These are phyloP conservation scores for Rhabdophis nuchalis DNA, from an alignment of 2,797 vertebrate genomes.

Conservation along the genomic window DNA sequence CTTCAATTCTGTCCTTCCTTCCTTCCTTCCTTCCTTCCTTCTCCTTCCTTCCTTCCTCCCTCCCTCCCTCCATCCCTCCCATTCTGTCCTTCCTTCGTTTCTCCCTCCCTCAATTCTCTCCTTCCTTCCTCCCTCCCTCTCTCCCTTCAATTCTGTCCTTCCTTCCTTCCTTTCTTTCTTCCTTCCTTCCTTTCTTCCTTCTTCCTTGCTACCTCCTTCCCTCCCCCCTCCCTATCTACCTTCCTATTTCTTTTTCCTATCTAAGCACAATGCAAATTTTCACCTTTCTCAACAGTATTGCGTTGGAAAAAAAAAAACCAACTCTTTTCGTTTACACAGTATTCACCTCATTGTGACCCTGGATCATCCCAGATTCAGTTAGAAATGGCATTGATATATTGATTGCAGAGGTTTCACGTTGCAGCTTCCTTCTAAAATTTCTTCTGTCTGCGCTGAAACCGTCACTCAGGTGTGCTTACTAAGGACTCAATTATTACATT, in stretches of 20 bases:
- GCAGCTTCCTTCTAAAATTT: background rate
- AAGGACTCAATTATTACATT: background rate
- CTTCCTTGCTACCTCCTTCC: no score
- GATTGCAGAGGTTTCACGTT: background rate
- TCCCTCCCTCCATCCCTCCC: no score
- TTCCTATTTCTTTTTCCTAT: background rate
- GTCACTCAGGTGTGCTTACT: background rate
- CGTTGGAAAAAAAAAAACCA: background rate
- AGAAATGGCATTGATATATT: background rate
- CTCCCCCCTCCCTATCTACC: fast-evolving
- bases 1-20: fast-evolving
- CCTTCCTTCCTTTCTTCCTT: no score
- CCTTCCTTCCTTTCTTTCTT: no score
- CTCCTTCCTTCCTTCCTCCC: no score
- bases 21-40: no score
- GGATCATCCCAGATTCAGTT: background rate
- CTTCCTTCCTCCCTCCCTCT: background rate
- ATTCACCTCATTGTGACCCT: background rate
- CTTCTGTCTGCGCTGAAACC: background rate
- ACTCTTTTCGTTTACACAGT: background rate
- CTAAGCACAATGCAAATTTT: background rate
- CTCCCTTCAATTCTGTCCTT: no score
- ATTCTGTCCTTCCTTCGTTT: no score
- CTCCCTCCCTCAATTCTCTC: no score
- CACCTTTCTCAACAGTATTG: background rate